Evolutionary conservation across 2,113 vertebrate genomes (phyloP), one percentile per base, ranked within the genome.

Genomic region (Aythya baeri): DNA sequence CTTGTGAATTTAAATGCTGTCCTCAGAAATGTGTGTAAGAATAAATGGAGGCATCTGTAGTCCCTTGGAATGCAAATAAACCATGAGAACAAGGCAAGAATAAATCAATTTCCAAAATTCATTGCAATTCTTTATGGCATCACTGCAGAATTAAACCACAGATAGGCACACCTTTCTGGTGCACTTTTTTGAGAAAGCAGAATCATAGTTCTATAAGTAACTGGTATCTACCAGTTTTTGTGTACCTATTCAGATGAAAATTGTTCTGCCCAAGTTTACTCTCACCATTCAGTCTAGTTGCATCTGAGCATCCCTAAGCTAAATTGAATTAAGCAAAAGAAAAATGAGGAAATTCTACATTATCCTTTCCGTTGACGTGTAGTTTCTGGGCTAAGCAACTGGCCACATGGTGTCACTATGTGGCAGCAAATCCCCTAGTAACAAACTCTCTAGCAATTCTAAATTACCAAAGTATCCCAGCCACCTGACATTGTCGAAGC

Each of bases 391-490:
- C 41, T 59, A 7, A 54, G 50, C 2, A 14, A 14, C 66, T 77
- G 3, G 50, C 96, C 96, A 49, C 88, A 10, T 9, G 93, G 86
- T 94, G 96, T 94, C 96, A 76, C 93, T 93, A 66, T 91, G n/a
- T 70, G 54, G 59, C 38, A 84, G 41, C 66, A 71, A 84, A 78
- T 27, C 26, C 20, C 83, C 11, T 41, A 20, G 26, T 29, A 41
- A 0, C 34, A 32, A 70, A 76, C 7, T 54, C 26, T 68, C 55
- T 21, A 41, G 26, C 34, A 83, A 54, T 38, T 52, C 66, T 32
- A 43, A 32, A 9, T 87, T 94, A 82, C 67, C 62, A 2, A 78
- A 58, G 36, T 55, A 66, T 76, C 61, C 32, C 70, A 75, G 3
- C 49, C 31, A 32, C 17, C 21, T 21, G n/a, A 5, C 49, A 7